phyloP scores from a whole-genome alignment of 1,140 invertebrate species.

The Brachionus calyciflorus region DNA sequence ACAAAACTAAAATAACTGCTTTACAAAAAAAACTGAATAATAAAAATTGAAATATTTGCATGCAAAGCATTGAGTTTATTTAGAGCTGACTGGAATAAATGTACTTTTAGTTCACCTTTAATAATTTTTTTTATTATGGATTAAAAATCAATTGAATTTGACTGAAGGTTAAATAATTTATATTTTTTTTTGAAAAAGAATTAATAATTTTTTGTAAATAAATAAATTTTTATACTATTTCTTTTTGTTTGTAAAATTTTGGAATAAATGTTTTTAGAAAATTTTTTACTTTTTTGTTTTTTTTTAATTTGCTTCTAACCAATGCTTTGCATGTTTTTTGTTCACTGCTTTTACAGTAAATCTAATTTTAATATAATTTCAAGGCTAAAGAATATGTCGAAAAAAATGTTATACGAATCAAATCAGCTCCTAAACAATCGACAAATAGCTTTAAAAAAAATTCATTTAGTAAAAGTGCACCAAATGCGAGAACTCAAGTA shows the following conservation, averaged over 20 bases:
- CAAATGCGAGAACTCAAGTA: neutral
- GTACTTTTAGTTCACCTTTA: too few relatives aligned
- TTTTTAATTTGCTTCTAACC: neutral
- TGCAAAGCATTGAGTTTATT: constrained; percentile 22
- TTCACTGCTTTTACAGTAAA: neutral
- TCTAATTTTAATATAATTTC: neutral
- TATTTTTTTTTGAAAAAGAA: too few relatives aligned
- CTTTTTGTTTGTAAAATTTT: too few relatives aligned
- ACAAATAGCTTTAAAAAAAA: neutral
- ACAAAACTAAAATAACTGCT: neutral
- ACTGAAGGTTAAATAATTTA: neutral
- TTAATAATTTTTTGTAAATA: too few relatives aligned
- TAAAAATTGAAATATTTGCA: constrained; percentile 6
- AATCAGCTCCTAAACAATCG: neutral
- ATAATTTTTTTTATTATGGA: too few relatives aligned
- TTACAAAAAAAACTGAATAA: neutral
- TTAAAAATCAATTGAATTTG: neutral
- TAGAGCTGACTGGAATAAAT: neutral
- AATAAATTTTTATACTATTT: too few relatives aligned
- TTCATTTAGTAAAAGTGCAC: constrained; percentile 12
- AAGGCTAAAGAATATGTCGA: constrained; percentile 39
- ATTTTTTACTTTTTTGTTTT: neutral
- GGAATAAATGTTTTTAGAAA: too few relatives aligned
- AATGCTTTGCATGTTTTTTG: constrained; percentile 40
- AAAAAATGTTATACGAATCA: neutral